Evolutionary conservation across 1,140 invertebrate species (phyloP), one percentile per base, ranked within the genome.

Genomic region (Oreohelix idahoensis): DNA sequence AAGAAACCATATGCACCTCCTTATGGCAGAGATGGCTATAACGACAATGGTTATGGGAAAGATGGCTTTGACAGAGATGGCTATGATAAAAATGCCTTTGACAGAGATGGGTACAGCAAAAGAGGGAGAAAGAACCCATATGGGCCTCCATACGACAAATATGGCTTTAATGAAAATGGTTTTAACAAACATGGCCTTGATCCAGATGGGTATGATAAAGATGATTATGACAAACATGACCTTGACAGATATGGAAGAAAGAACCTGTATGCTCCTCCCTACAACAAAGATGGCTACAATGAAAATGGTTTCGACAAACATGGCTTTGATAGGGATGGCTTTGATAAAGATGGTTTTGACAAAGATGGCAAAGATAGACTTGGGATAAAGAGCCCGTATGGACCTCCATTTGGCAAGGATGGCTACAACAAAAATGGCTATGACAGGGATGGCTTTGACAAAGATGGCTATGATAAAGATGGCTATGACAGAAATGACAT

Each of bases 101-200:
- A 66, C 63, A 66, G 63, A 66, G 29, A 66, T 66, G 63, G 63
- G 1, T 66, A 32, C 63, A 66, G 29, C 29, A 66, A 66, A 32
- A 66, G 29, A 66, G 63, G 63, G 20, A 66, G 29, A 66, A 29
- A 32, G 63, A 66, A 66, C 32, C 63, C 63, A 32, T 66, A 66
- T 66, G 63, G 63, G 32, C 63, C 63, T 13, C 63, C 63, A 10
- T 66, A 66, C 20, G 63, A 66, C 20, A 35, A 29, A 66, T 32
- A 66, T 66, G 63, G 63, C 63, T 66, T 66, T 23, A 66, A 66
- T 66, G 29, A 66, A 17, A 66, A 66, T 66, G 63, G 63, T 23
- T 66, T 32, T 35, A 66, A 66, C 63, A 66, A 66, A 35, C 63
- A 66, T 66, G 63, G 63, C 63, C 63, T 66, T 66, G 63, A 66